Evolutionary conservation across 1,140 invertebrate genomes (phyloP), one percentile per base, ranked within the genome.

Genomic region (Drosophila rufa): DNA sequence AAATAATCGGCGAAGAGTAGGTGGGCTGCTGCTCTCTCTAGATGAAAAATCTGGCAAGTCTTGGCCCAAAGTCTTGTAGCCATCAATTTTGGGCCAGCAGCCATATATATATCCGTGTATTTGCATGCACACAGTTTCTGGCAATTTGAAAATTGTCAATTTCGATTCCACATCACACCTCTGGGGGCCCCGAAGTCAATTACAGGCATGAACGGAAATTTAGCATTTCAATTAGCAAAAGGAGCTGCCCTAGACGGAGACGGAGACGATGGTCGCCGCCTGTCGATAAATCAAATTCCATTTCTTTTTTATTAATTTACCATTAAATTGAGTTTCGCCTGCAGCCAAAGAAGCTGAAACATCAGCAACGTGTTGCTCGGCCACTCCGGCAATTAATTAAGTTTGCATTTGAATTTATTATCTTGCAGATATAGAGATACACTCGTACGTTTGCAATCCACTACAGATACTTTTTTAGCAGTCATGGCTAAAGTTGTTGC

Each of bases 171-270:
- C 68, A 62, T 77, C 42, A 60, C 58, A 75, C 59, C 73, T 76
- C 60, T 42, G 43, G 17, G 17, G 22, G 25, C 43, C 50, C 62
- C 60, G 61, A 91, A 90, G 74, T 92, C 91, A 92, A 92, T 92
- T 92, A 92, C 76, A 92, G 79, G 91, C 90, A 80, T 87, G 90
- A 85, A 77, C 90, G 91, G 91, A 92, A 92, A 92, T 92, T 90
- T 78, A 89, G 80, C 79, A 92, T 92, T 92, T 89, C 80, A 91
- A 92, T 92, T 92, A 91, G 81, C 60, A 79, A 38, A 80, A 58
- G 75, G 46, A 56, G 53, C 53, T 56, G 33, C 33, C 51, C 38
- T 48, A 47, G 43, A 22, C 48, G 38, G 15, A n/a, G 40, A 42
- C 40, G 40, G 5, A 14, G 38, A 14, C 38, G 22, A 1, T 25